phyloP scores from a whole-genome alignment of 2,888 invertebrate species.

The Epinotia ramella region DNA sequence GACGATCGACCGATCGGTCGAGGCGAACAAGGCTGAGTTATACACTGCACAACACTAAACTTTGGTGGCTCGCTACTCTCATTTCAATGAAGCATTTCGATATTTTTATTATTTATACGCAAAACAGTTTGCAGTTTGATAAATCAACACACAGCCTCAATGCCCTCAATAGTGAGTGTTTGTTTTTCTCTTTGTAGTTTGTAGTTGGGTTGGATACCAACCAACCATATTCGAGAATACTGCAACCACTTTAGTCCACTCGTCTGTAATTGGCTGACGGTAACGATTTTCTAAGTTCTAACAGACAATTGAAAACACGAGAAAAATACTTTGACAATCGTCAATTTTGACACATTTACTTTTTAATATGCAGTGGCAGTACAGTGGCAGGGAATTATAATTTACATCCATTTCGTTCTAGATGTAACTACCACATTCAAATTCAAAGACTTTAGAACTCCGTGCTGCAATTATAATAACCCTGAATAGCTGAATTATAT shows the following conservation, averaged over 20 bases:
- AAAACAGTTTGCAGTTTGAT: not conserved
- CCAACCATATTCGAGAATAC: constrained; percentile 17
- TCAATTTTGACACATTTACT: not conserved
- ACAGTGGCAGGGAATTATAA: too few relatives aligned
- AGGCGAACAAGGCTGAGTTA: not conserved
- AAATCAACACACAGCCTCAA: not conserved
- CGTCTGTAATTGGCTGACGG: not conserved
- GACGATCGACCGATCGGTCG: not conserved
- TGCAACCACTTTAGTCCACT: not conserved
- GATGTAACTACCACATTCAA: too few relatives aligned
- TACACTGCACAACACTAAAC: constrained; percentile 3
- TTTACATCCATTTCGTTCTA: too few relatives aligned
- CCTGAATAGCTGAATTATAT: not conserved
- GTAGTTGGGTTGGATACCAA: not conserved
- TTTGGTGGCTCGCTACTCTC: not conserved
- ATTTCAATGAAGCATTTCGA: not conserved
- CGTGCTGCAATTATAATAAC: not conserved
- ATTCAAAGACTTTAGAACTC: not conserved
- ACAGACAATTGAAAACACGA: not conserved
- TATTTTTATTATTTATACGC: not conserved
- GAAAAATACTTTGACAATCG: not conserved
- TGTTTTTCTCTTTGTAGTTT: not conserved
- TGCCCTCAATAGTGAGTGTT: too few relatives aligned
- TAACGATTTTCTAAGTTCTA: not conserved
- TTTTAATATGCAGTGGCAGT: not conserved